Base-by-base conservation (phyloP, 2,797 vertebrate species). In the Xenops minutus region DNA sequence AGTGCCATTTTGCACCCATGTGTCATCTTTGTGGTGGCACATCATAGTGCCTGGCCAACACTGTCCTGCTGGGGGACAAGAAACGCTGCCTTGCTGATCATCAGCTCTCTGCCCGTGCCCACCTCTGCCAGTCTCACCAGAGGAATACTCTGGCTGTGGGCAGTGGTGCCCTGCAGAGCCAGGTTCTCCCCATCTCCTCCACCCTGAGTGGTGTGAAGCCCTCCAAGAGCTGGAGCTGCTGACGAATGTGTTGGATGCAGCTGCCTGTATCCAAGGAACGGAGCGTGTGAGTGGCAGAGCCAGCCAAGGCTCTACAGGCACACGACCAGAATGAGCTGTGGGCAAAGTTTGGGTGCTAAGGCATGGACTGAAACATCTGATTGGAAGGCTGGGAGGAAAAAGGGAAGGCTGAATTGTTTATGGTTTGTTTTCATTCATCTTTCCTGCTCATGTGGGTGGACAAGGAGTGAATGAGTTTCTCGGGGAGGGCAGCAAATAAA, bases 401-500 rank as follows among this genome's bases (percentile, higher is more conserved):
- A 76, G 63, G 52, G 62, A 74, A 89, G 82, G 81, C 78, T 89
- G 69, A 83, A 80, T 59, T 93, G 85, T 88, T 93, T 92, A 18
- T 74, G 55, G 80, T 94, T 94, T 92, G n/a, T 91, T 93, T 93
- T 81, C 89, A 94, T 95, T 96, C 91, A 91, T 95, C 67, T 85
- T 79, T 88, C 84, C 72, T 49, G 71, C 51, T 92, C 1, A 2
- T 83, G 92, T 95, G 89, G 95, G 93, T 94, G 93, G 93, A 95
- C 92, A 95, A 93, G 93, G 61, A 96, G 93, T 95, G 95, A 95
- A 95, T 89, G 78, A 74, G 44, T 85, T 89, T 94, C 93, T 85
- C 21, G 15, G 72, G 82, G 82, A 96, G 93, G 95, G 89, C 74
- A 96, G 82, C 79, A 85, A 85, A 96, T 86, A 79, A 69, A 80